These are phyloP conservation scores for Carposina sasakii DNA, from an alignment of 1,140 invertebrate genomes.

Conservation along the genomic window DNA sequence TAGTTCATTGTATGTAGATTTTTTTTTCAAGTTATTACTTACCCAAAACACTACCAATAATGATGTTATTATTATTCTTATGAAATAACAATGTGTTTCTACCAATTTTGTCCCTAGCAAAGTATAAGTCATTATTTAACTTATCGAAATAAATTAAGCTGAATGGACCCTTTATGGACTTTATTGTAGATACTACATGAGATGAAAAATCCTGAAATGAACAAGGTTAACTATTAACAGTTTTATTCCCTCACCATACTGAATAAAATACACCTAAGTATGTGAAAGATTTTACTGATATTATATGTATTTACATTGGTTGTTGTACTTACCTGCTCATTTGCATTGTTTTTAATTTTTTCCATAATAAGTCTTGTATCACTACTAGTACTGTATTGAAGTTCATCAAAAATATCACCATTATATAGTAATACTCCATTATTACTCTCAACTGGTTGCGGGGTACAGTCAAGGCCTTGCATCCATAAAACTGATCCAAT, in stretches of 20 bases:
- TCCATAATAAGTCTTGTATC: slow-evolving; percentile 49
- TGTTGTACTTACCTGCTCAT: slow-evolving; percentile 24
- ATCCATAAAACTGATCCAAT: slow-evolving; percentile 61
- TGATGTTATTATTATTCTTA: slow-evolving; percentile 59
- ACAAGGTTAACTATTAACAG: not conserved
- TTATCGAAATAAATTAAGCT: slow-evolving; percentile 87
- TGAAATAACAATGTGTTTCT: slow-evolving; percentile 86
- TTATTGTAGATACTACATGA: slow-evolving; percentile 32
- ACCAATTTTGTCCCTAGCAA: slow-evolving; percentile 90
- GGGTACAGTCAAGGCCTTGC: slow-evolving; percentile 45
- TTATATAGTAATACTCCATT: slow-evolving; percentile 58
- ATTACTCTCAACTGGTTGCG: slow-evolving; percentile 57
- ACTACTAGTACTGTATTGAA: slow-evolving; percentile 35
- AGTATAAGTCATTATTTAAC: slow-evolving; percentile 78
- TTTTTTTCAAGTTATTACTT: slow-evolving; percentile 10
- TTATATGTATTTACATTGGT: not conserved
- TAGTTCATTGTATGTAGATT: not conserved
- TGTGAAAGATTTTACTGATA: not conserved
- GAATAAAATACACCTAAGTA: not conserved
- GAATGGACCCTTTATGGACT: slow-evolving; percentile 84
- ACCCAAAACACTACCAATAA: slow-evolving; percentile 76
- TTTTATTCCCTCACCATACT: too few species aligned
- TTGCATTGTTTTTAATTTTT: slow-evolving; percentile 36
- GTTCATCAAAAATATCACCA: slow-evolving; percentile 66
- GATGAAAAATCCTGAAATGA: slow-evolving; percentile 30